Evolutionary conservation across 1,140 invertebrate species (phyloP), one percentile per base, ranked within the genome.

Genomic region (Sminthurides bifidus): DNA sequence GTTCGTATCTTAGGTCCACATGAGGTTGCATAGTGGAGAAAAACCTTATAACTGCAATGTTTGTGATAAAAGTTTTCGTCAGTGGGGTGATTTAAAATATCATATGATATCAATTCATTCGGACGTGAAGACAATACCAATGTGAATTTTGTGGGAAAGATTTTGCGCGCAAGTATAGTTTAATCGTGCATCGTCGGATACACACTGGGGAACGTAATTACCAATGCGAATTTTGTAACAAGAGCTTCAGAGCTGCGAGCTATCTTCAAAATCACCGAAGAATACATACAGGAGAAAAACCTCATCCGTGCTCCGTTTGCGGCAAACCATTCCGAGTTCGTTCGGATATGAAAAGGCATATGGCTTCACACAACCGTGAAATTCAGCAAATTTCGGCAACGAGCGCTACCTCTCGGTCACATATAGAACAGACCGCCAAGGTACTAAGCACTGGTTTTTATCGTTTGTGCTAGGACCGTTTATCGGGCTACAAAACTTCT

Each of bases 131-230:
- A 66, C 80, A 84, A 49, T 90, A 84, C 69, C 87, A 90, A 66
- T 93, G 89, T 67, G 87, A 92, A 68, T 91, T 85, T 66, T 93
- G 89, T 68, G 85, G 83, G 23, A 91, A 92, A 70, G 84, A 88
- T 62, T 92, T 92, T 72, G 89, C 91, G 0, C 77, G 92, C 17
- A 87, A 92, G 59, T 94, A 95, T 67, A 93, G 91, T 21, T 70
- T 90, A n/a, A 87, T 84, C n/a, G 79, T 91, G 0, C 92, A 94
- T 68, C 75, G 87, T 0, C 74, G 87, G 35, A 91, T 92, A 51
- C 90, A 94, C 68, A 92, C 89, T 0, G 85, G 86, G 6, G 89
- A 93, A 66, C 78, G 82, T 29, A 91, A 91, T 70, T 92, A 90
- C 69, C 80, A 81, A 37, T 93, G 89, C 67, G 85, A 89, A 65